Conservation (phyloP, 2,113 vertebrate genomes). For the Oryzias celebensis region DNA sequence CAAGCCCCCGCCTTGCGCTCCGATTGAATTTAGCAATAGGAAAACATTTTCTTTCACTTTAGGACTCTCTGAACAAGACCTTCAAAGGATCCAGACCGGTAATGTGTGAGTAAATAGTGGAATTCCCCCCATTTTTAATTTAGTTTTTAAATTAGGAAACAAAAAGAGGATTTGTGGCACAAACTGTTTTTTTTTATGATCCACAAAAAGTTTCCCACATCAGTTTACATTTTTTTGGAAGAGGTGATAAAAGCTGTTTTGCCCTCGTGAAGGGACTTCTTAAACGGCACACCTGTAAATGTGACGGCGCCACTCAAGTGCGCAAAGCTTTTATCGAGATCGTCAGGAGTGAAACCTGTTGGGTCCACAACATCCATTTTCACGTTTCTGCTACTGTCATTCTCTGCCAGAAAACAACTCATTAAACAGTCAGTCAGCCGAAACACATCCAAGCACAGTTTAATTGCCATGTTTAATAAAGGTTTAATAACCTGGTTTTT, state of each 20-base stretch:
- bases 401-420: conserved; percentile 37
- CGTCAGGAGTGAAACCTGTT: conserved; percentile 51
- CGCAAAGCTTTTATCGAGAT: conserved; percentile 71
- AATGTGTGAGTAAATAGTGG: conserved; percentile 81
- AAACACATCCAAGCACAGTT: conserved; percentile 32
- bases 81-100: conserved; percentile 90
- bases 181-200: background rate
- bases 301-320: conserved; percentile 67
- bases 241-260: conserved; percentile 47
- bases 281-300: conserved; percentile 67
- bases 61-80: conserved; percentile 90
- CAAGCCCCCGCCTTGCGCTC: conserved; percentile 93
- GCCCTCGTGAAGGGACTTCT: conserved; percentile 51
- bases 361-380: conserved; percentile 43
- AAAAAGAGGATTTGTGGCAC: no score
- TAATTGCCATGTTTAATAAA: conserved; percentile 18
- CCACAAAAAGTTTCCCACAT: background rate
- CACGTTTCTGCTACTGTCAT: conserved; percentile 42
- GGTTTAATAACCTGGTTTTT: no score
- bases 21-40: conserved; percentile 99
- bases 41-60: conserved; percentile 99
- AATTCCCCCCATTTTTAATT: conserved; percentile 15
- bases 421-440: conserved; percentile 32
- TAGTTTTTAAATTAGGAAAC: background rate
- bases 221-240: background rate